A percentile compares a stretch with the other conserved stretches of the same genome.
These are phyloP conservation scores for Eucidaris tribuloides DNA, from an alignment of 35 echinoderm and acorn worm species.

Conservation along the genomic window DNA sequence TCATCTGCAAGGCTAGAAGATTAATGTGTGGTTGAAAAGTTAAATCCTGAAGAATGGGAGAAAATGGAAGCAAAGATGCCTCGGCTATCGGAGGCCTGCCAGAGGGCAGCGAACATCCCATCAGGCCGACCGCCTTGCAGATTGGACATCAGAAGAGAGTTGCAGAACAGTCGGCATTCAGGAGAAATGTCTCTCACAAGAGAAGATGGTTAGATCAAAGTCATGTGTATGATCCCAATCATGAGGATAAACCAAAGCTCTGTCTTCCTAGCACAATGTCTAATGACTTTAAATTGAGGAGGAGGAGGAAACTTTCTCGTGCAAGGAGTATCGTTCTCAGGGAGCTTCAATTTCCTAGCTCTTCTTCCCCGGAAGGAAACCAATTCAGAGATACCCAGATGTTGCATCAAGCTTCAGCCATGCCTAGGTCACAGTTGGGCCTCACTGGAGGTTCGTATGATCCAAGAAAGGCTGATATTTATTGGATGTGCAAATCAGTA, in stretches of 20 bases:
- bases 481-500: neutral
- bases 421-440: no score
- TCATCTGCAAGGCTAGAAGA: neutral
- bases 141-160: neutral
- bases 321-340: neutral
- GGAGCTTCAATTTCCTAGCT: neutral
- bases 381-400: neutral
- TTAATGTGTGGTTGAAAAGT: neutral
- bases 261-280: neutral
- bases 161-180: neutral
- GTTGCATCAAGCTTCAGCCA: no score
- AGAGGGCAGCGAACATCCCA: no score
- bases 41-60: neutral
- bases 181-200: neutral
- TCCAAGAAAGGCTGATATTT: neutral
- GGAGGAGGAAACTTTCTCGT: neutral
- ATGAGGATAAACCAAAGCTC: slow-evolving; percentile 1
- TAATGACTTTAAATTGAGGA: neutral
- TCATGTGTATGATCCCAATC: slow-evolving; percentile 7
- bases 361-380: neutral
- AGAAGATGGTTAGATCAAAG: neutral
- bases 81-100: neutral
- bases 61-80: neutral
- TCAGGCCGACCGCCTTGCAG: no score
- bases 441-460: neutral